Evolutionary conservation across 2,888 invertebrate genomes (phyloP).

Genomic region (Ophion slaviceki): DNA sequence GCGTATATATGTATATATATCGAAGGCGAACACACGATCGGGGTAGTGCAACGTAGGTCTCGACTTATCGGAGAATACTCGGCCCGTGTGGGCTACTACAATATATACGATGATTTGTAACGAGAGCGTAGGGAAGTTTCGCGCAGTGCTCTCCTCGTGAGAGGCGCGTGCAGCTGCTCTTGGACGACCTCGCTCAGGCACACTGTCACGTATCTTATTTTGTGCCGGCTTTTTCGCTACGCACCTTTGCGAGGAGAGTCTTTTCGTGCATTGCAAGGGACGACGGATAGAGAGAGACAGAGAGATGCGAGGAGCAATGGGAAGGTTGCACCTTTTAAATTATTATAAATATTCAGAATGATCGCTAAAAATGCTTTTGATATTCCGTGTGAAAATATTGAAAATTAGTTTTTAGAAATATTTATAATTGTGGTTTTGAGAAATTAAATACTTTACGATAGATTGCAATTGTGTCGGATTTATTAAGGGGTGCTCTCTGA

Average conservation of each 20-base stretch:
- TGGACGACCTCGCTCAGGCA: constrained; percentile 60
- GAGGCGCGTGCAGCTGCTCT: constrained; percentile 63
- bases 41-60: no score
- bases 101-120: background rate
- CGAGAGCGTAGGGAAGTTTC: constrained; percentile 48
- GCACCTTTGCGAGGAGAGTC: constrained; percentile 15
- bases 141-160: constrained; percentile 27
- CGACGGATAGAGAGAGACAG: background rate
- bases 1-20: background rate
- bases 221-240: background rate
- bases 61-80: constrained; percentile 15
- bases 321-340: no score
- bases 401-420: no score
- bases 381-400: no score
- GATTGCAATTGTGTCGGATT: no score
- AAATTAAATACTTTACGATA: no score
- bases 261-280: background rate
- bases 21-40: no score
- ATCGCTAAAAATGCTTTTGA: no score
- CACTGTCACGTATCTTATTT: constrained; percentile 16
- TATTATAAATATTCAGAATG: no score
- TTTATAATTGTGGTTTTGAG: no score
- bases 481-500: no score
- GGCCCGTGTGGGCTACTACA: background rate
- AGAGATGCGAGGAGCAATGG: no score